These are phyloP conservation scores for Sternotherus odoratus DNA, from an alignment of 2,797 vertebrate genomes.

Conservation along the genomic window DNA sequence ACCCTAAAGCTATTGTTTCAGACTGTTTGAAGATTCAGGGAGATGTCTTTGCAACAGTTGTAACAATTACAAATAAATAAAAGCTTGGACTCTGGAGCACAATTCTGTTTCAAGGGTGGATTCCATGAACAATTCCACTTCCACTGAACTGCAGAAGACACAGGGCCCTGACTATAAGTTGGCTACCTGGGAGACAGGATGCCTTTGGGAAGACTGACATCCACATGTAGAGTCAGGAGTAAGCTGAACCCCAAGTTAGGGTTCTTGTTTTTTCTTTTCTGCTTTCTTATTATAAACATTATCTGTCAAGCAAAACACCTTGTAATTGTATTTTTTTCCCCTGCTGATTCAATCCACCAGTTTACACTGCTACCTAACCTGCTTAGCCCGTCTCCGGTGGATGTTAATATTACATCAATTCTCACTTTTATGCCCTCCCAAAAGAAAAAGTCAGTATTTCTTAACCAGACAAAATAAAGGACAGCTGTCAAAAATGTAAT, in stretches of 20 bases:
- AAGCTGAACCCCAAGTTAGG: neutral
- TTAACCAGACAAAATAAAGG: constrained; percentile 58
- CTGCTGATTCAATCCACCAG: neutral
- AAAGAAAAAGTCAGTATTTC: neutral
- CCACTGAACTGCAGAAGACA: accelerated
- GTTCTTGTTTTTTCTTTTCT: neutral
- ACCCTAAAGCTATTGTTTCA: neutral
- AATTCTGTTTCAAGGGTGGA: neutral
- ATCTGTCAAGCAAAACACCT: neutral
- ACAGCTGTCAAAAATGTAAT: constrained; percentile 65
- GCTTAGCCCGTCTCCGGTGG: neutral
- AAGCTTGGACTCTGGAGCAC: neutral
- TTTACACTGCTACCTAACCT: neutral
- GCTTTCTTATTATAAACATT: neutral
- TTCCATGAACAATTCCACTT: neutral
- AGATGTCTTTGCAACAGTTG: neutral
- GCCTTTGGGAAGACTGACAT: neutral
- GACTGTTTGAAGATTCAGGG: neutral
- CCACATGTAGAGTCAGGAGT: neutral
- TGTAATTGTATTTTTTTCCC: neutral
- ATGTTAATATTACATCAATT: constrained; percentile 10
- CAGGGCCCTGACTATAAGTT: neutral
- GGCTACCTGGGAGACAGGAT: neutral
- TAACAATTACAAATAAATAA: neutral
- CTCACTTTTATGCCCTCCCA: neutral